A percentile compares a stretch with the other conserved stretches of the same genome.
These are phyloP conservation scores for Ramazzottius varieornatus DNA, from an alignment of 2,888 invertebrate species.

Conservation along the genomic window DNA sequence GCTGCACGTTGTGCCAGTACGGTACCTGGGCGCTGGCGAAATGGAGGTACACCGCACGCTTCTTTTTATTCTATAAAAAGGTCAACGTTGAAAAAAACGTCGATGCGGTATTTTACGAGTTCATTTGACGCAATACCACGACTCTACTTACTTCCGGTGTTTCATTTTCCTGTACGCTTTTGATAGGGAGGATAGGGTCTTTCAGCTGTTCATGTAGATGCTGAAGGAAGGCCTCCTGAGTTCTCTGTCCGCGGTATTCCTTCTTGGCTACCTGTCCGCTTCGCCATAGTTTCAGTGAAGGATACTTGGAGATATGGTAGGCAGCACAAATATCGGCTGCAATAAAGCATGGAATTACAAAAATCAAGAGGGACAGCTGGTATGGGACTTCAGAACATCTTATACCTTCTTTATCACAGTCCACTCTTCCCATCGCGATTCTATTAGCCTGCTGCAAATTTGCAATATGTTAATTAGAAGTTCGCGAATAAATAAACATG, in stretches of 20 bases:
- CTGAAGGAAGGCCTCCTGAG: constrained; percentile 60
- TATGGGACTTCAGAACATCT: background rate
- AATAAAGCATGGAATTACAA: background rate
- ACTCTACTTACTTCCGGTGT: background rate
- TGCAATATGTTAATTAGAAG: too few species aligned
- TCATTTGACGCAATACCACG: too few species aligned
- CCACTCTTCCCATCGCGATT: constrained; percentile 85
- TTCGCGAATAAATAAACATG: background rate
- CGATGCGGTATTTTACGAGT: too few species aligned
- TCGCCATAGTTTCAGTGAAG: constrained; percentile 74
- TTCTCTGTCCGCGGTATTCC: constrained; percentile 65
- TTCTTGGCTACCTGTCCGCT: constrained; percentile 67
- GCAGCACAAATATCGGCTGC: constrained; percentile 47
- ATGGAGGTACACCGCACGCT: constrained; percentile 31
- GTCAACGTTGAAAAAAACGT: background rate
- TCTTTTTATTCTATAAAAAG: constrained; percentile 16
- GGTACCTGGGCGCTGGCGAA: constrained; percentile 37
- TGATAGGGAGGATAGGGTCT: constrained; percentile 35
- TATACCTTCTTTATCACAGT: constrained; percentile 66
- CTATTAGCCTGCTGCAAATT: background rate
- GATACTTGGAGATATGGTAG: constrained; percentile 92
- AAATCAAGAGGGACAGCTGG: background rate
- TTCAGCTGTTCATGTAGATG: constrained; percentile 67
- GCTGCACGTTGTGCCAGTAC: constrained; percentile 43
- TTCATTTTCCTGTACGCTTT: background rate